Evolutionary conservation across 2,113 vertebrate genomes (phyloP).

Genomic region (Pomatostomus ruficeps): DNA sequence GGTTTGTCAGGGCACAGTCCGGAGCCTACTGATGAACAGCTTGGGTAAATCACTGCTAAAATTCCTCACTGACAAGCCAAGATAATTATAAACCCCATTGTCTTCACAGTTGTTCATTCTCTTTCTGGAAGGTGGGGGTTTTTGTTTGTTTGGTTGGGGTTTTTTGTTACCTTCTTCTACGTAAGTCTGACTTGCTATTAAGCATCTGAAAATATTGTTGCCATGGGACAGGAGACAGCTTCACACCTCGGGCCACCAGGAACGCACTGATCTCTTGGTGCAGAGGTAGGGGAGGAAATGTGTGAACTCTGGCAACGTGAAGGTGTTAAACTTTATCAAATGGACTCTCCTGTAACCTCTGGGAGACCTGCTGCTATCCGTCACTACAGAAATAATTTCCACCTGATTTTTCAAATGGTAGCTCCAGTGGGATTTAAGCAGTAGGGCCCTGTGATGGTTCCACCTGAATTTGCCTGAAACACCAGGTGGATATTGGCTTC

Average conservation of each 20-base stretch:
- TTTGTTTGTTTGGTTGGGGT: rapidly evolving
- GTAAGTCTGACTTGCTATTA: background rate
- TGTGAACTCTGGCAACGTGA: background rate
- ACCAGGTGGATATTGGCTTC: background rate
- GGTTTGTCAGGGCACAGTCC: background rate
- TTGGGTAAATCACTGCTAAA: background rate
- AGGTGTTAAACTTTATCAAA: slow-evolving; percentile 45
- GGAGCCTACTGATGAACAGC: background rate
- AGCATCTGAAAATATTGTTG: background rate
- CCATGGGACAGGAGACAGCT: background rate
- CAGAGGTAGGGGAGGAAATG: slow-evolving; percentile 1
- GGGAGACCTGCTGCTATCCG: slow-evolving; percentile 19
- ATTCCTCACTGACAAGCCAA: background rate
- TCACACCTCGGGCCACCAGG: background rate
- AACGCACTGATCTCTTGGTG: background rate
- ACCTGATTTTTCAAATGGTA: slow-evolving; percentile 9
- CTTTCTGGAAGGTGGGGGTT: background rate
- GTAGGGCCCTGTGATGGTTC: background rate
- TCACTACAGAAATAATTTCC: slow-evolving; percentile 37
- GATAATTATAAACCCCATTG: background rate
- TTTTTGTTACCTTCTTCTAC: background rate
- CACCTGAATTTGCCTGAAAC: background rate
- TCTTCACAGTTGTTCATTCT: background rate
- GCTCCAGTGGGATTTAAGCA: background rate
- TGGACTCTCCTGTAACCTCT: slow-evolving; percentile 12